These are phyloP conservation scores for Nerophis lumbriciformis DNA, from an alignment of 2,113 vertebrate genomes.

Conservation along the genomic window DNA sequence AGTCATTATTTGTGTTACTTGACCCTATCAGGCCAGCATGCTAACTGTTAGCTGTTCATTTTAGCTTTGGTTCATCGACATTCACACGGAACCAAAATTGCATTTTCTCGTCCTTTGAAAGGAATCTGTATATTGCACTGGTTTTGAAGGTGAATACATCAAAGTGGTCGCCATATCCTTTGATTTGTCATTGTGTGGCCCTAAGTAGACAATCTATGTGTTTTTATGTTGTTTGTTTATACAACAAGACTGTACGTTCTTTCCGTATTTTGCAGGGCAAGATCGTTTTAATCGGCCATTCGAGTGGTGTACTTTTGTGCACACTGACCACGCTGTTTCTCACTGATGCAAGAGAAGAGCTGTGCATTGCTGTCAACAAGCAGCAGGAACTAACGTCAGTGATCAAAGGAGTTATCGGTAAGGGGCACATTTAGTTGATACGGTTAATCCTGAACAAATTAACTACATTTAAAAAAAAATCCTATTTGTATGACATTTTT, in stretches of 20 bases:
- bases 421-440: conserved; percentile 1
- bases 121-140: too few species aligned
- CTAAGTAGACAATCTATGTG: too few species aligned
- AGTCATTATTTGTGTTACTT: too few species aligned
- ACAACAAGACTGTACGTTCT: not conserved
- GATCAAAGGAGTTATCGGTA: conserved; percentile 68
- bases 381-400: conserved; percentile 44
- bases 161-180: too few species aligned
- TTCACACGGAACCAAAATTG: too few species aligned
- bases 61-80: too few species aligned
- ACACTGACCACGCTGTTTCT: conserved; percentile 65
- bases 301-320: conserved; percentile 71
- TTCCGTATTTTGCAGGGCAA: conserved; percentile 51
- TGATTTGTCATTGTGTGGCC: too few species aligned
- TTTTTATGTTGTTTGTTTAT: too few species aligned
- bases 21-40: too few species aligned
- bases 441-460: not conserved
- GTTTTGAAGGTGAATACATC: too few species aligned
- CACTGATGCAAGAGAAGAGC: conserved; percentile 53
- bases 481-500: not conserved
- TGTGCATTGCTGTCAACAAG: conserved; percentile 53
- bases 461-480: not conserved
- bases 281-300: conserved; percentile 70
- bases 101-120: too few species aligned
- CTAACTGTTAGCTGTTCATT: too few species aligned